phyloP scores from a whole-genome alignment of 2,113 vertebrate genomes.

The Panurus biarmicus region DNA sequence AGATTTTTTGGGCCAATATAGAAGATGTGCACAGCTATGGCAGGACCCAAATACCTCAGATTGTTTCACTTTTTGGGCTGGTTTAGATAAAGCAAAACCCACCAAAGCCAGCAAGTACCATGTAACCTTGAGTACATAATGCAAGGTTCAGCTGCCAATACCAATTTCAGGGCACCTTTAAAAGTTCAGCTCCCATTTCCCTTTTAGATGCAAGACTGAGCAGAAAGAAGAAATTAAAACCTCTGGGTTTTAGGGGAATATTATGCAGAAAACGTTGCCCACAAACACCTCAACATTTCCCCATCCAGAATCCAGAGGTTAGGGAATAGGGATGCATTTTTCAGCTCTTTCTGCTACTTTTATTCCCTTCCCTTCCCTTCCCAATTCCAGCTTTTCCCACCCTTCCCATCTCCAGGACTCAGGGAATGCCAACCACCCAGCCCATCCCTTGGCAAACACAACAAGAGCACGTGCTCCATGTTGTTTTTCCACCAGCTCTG shows the following conservation, averaged over 20 bases:
- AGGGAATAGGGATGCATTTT: not conserved
- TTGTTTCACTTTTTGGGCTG: not conserved
- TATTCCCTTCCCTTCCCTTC: not conserved
- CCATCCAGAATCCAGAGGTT: not conserved
- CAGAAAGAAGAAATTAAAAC: not conserved
- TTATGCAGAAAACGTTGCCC: not conserved
- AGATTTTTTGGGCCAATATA: not conserved
- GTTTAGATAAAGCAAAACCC: not conserved
- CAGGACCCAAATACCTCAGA: not conserved
- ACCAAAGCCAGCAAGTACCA: no score
- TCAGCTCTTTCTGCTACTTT: not conserved
- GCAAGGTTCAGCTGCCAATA: not conserved
- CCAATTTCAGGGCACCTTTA: not conserved
- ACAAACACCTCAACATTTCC: not conserved
- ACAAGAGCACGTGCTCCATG: not conserved
- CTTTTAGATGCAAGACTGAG: not conserved
- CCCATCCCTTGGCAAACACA: not conserved
- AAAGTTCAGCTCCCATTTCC: not conserved
- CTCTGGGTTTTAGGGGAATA: not conserved
- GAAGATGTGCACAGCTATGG: not conserved
- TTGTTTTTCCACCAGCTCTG: not conserved
- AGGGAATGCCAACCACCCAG: not conserved
- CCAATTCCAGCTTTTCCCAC: not conserved
- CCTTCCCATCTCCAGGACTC: not conserved
- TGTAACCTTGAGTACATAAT: rapidly evolving